These are phyloP conservation scores for Tinea pellionella DNA, from an alignment of 2,888 invertebrate species.

Conservation along the genomic window DNA sequence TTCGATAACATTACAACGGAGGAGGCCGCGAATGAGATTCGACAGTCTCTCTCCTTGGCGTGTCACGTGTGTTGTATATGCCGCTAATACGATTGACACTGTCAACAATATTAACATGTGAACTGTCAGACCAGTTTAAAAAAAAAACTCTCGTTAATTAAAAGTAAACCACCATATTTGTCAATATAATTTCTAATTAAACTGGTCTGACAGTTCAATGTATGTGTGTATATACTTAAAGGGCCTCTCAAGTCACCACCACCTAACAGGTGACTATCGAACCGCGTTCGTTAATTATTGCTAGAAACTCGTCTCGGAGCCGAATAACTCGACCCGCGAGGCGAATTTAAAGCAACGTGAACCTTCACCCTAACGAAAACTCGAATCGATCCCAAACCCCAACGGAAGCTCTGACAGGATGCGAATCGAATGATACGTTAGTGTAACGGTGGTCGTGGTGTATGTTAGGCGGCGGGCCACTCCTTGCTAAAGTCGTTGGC, in stretches of 20 bases:
- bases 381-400: neutral
- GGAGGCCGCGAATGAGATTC: too few relatives aligned
- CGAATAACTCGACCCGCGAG: neutral
- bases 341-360: neutral
- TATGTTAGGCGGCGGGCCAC: constrained; percentile 62
- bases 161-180: too few relatives aligned
- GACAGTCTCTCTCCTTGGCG: too few relatives aligned
- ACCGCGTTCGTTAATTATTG: neutral
- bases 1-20: neutral
- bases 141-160: neutral
- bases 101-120: neutral
- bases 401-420: neutral
- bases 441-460: constrained; percentile 14
- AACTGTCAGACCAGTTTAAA: neutral
- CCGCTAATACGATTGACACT: neutral
- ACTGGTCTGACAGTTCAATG: neutral
- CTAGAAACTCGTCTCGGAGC: neutral
- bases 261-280: neutral
- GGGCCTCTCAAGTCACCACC: neutral
- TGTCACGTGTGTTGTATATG: too few relatives aligned
- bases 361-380: neutral
- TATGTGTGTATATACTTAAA: neutral
- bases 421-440: neutral
- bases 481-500: constrained; percentile 65
- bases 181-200: neutral